These are phyloP conservation scores for Cygnus buccinator DNA, from an alignment of 2,113 vertebrate genomes.

Conservation along the genomic window DNA sequence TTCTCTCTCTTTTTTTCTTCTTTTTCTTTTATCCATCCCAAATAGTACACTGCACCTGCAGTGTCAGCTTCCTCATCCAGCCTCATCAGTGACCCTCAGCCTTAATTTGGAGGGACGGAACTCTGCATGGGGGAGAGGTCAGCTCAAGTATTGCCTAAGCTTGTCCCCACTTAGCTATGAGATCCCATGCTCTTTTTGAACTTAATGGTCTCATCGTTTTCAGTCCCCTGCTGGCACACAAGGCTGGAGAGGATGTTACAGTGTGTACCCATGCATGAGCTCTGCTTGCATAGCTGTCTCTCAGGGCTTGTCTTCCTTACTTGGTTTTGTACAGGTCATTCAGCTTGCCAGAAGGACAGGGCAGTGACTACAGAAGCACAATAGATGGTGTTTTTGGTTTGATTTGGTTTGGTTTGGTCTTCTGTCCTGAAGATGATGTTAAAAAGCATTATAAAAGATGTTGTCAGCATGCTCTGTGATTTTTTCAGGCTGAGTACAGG, in stretches of 20 bases:
- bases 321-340: neutral
- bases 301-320: neutral
- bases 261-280: neutral
- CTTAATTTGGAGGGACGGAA: slow-evolving; percentile 29
- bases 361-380: neutral
- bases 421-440: neutral
- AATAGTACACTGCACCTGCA: neutral
- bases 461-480: neutral
- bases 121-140: slow-evolving; percentile 20
- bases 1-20: neutral
- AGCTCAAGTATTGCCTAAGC: slow-evolving; percentile 13
- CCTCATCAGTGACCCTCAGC: neutral
- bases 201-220: slow-evolving; percentile 26
- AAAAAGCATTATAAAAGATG: neutral
- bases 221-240: neutral
- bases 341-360: neutral
- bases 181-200: neutral
- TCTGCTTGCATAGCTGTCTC: neutral
- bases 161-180: neutral
- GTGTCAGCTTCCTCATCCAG: neutral
- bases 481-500: neutral
- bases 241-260: neutral
- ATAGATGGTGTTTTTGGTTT: neutral
- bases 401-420: neutral
- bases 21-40: neutral